Evolutionary conservation across 1,140 invertebrate species (phyloP).

Genomic region (Patella vulgata): DNA sequence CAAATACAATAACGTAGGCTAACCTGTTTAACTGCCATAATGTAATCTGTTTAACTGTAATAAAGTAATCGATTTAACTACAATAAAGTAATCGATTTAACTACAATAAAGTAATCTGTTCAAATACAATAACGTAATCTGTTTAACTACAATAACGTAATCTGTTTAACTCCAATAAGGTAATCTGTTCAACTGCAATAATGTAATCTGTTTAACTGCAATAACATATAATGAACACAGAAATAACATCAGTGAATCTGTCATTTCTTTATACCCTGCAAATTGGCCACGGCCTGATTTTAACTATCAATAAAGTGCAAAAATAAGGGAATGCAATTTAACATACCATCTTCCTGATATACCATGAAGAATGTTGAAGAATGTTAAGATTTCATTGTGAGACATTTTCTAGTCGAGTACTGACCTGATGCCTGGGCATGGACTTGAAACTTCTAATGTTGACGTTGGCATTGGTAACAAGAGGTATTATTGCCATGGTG

Average conservation of each 20-base stretch:
- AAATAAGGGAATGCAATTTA: no score
- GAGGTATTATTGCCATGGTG: constrained; percentile 71
- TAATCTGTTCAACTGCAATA: not conserved
- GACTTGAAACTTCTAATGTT: constrained; percentile 43
- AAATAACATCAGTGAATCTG: no score
- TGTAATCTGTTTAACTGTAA: no score
- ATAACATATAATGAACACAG: no score
- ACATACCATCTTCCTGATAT: no score
- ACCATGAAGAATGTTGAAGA: no score
- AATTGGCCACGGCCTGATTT: no score
- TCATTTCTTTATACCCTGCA: no score
- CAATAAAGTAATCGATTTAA: not conserved
- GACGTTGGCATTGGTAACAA: constrained; percentile 32
- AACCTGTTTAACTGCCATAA: not conserved
- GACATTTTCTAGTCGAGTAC: no score
- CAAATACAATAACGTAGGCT: not conserved
- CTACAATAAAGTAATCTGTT: not conserved
- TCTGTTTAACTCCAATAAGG: not conserved
- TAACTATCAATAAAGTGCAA: no score
- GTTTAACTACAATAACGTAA: not conserved
- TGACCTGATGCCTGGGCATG: constrained; percentile 49
- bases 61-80: not conserved
- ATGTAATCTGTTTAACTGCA: not conserved
- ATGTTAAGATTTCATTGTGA: no score
- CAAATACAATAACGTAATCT: not conserved